Conservation (phyloP, 2,113 vertebrate species). For the Gymnobelideus leadbeateri region DNA sequence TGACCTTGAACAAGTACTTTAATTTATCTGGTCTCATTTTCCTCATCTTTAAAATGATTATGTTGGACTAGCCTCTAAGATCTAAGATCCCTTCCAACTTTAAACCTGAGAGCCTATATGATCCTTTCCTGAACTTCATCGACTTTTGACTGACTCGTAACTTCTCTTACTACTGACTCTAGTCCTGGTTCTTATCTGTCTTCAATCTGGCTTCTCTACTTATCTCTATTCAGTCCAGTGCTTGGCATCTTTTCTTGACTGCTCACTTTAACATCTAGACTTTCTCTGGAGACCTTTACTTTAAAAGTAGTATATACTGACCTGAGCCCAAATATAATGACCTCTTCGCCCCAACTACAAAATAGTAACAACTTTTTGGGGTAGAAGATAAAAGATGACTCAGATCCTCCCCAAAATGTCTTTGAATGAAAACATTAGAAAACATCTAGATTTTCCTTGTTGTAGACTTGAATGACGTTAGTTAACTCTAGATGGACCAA, state of each 20-base stretch:
- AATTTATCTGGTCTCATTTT: slow-evolving; percentile 22
- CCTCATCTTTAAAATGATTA: background rate
- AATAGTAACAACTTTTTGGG: background rate
- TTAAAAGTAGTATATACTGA: background rate
- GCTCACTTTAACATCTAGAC: background rate
- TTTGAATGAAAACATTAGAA: slow-evolving; percentile 2
- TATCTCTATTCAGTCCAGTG: background rate
- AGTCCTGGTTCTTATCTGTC: background rate
- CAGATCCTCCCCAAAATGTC: background rate
- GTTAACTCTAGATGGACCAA: background rate
- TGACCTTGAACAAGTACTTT: background rate
- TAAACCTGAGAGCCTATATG: background rate
- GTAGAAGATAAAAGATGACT: slow-evolving; percentile 4
- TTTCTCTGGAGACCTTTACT: background rate
- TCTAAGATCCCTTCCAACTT: background rate
- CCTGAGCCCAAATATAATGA: background rate
- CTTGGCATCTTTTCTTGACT: background rate
- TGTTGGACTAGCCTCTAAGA: background rate
- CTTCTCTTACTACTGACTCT: background rate
- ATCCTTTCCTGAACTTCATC: background rate
- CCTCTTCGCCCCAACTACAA: background rate
- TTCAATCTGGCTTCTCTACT: background rate
- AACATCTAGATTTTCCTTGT: slow-evolving; percentile 1
- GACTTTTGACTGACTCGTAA: background rate
- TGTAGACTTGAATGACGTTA: background rate